These are phyloP conservation scores for Spodoptera litura DNA, from an alignment of 1,140 invertebrate genomes.

Conservation along the genomic window DNA sequence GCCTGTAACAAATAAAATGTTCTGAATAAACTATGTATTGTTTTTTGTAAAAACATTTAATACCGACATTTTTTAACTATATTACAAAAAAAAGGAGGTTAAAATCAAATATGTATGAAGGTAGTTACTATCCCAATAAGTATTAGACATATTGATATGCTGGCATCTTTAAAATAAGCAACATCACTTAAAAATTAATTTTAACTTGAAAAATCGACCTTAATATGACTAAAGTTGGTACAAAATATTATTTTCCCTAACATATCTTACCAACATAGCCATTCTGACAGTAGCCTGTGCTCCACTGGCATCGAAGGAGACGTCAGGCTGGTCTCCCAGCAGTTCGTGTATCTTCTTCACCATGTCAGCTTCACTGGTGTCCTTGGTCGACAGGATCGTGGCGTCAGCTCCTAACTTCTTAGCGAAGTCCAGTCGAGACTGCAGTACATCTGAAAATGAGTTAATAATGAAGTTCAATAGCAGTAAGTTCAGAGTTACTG, in stretches of 20 bases:
- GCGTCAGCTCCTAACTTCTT: slow-evolving; percentile 93
- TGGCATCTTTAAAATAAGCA: too few relatives aligned
- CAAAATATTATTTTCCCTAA: too few relatives aligned
- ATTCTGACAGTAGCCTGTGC: slow-evolving; percentile 92
- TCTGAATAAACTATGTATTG: not conserved
- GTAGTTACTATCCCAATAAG: too few relatives aligned
- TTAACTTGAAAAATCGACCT: too few relatives aligned
- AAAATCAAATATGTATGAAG: too few relatives aligned
- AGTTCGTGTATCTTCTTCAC: slow-evolving; percentile 88
- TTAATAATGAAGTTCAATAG: not conserved
- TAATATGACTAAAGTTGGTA: too few relatives aligned
- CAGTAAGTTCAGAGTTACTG: too few relatives aligned
- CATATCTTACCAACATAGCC: slow-evolving; percentile 89
- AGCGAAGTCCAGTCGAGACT: slow-evolving; percentile 92
- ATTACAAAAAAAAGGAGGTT: too few relatives aligned
- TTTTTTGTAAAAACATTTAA: too few relatives aligned
- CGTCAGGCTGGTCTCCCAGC: slow-evolving; percentile 90
- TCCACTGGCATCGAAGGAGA: slow-evolving; percentile 95
- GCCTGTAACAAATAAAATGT: slow-evolving; percentile 86
- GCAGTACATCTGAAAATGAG: slow-evolving; percentile 90
- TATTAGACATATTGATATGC: too few relatives aligned
- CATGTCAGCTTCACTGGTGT: slow-evolving; percentile 87
- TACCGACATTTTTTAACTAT: too few relatives aligned
- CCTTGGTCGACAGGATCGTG: slow-evolving; percentile 88
- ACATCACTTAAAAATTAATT: too few relatives aligned